Base-by-base conservation (phyloP, 2,888 invertebrate genomes). In the Antitype chi region DNA sequence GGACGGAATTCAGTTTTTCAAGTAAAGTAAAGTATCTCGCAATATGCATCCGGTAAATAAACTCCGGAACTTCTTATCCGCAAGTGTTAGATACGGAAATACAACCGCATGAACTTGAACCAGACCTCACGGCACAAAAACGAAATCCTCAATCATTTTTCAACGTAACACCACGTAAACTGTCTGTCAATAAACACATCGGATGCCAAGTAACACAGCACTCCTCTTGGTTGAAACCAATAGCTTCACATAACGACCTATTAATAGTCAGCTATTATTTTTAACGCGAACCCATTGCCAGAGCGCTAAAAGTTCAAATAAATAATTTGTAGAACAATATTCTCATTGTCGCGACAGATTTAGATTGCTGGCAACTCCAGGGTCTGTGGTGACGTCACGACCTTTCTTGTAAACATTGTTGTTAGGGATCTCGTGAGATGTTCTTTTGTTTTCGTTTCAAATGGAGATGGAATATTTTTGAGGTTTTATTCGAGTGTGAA, bases 271-370 rank as follows among this genome's bases (percentile, higher is more conserved):
- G 64, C 55, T 52, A 25, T 70, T 81, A 85, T 85, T 77, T 83
- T 85, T 81, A 70, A 83, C 49, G 64, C 66, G 64, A 5, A 70
- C 73, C 66, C 73, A 75, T 85, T 85, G 81, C 81, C 84, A 86
- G 71, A 72, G 64, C 55, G 67, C 77, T 85, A 86, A 81, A 84
- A 84, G 74, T 78, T 74, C 75, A 76, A 87, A 86, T 87, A 80
- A 80, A 78, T 80, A 84, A 84, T 84, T 82, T 86, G 85, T 83
- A 86, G 82, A 81, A 78, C 78, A 85, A 82, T 86, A 85, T 85
- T 86, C 80, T 78, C 85, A 88, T 84, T 80, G 86, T 87, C 80
- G 84, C 83, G 90, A 89, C 90, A 85, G 81, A 90, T 88, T 90
- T 90, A 91, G 89, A 84, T 62, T 64, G 85, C 78, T 84, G 78